Conservation (phyloP, 2,113 vertebrate species). For the Eira barbara region DNA sequence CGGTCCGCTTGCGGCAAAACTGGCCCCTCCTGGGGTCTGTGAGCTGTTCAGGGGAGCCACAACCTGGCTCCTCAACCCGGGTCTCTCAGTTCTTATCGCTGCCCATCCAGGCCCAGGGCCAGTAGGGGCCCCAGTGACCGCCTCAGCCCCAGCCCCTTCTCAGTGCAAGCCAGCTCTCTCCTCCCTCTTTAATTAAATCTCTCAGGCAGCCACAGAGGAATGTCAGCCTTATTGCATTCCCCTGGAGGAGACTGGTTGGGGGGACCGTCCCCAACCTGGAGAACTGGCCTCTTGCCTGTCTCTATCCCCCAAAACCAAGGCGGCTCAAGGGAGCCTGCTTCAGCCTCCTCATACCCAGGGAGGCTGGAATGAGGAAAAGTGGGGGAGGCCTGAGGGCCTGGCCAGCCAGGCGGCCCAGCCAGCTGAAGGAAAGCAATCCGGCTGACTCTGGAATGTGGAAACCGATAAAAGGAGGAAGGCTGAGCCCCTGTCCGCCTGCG, state of each 20-base stretch:
- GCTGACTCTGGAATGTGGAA: slow-evolving; percentile 77
- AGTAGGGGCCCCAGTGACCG: background rate
- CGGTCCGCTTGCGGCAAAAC: background rate
- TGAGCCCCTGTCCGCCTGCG: background rate
- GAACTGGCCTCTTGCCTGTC: slow-evolving; percentile 4
- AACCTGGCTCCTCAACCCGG: background rate
- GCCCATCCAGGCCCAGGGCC: slow-evolving; percentile 1
- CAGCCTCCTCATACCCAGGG: slow-evolving; percentile 69
- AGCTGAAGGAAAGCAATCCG: slow-evolving; percentile 57
- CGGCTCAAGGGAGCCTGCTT: slow-evolving; percentile 55
- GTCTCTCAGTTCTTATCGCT: background rate
- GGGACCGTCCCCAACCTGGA: background rate
- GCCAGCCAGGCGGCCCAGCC: slow-evolving; percentile 19
- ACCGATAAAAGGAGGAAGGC: slow-evolving; percentile 74
- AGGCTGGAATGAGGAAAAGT: slow-evolving; percentile 79
- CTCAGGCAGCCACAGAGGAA: slow-evolving; percentile 91
- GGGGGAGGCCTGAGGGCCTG: slow-evolving; percentile 72
- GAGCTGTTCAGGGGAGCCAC: background rate
- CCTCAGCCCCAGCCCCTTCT: background rate
- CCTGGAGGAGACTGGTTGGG: slow-evolving; percentile 29
- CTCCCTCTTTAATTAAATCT: slow-evolving; percentile 91
- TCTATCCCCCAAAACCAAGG: slow-evolving; percentile 42
- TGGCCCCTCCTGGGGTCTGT: background rate
- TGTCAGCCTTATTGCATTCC: slow-evolving; percentile 87
- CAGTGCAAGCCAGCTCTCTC: slow-evolving; percentile 50